Evolutionary conservation across 2,113 vertebrate species (phyloP).

Genomic region (Cynoglossus semilaevis): DNA sequence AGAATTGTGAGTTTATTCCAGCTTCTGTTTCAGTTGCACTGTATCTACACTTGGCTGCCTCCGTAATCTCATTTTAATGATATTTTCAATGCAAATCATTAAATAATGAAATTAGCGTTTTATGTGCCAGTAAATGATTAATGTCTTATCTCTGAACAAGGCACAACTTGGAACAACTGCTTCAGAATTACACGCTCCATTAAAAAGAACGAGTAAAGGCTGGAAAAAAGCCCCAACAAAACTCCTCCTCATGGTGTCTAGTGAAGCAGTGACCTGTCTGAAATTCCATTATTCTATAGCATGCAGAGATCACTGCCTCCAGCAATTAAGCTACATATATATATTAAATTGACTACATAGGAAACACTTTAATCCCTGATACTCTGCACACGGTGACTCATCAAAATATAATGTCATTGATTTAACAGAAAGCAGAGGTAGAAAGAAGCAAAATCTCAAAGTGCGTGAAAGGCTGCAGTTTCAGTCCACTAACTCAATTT

Average conservation of each 20-base stretch:
- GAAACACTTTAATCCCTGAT: conserved; percentile 2
- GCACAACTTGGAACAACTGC: conserved; percentile 44
- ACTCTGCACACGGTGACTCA: conserved; percentile 20
- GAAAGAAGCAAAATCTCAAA: background rate
- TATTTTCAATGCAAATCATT: conserved; percentile 65
- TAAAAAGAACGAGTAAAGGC: conserved; percentile 33
- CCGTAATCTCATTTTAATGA: conserved; percentile 59
- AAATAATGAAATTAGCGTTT: conserved; percentile 59
- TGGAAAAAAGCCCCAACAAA: background rate
- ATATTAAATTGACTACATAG: conserved; percentile 25
- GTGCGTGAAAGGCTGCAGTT: background rate
- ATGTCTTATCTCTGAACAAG: conserved; percentile 52
- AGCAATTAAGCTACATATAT: conserved; percentile 41
- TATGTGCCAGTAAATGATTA: conserved; percentile 55
- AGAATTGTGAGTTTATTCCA: conserved; percentile 30
- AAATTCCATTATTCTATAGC: conserved; percentile 17
- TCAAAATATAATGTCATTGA: conserved; percentile 40
- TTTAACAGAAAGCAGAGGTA: conserved; percentile 8
- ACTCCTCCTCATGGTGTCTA: conserved; percentile 9
- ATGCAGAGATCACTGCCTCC: conserved; percentile 10
- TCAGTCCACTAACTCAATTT: conserved; percentile 23
- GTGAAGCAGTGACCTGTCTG: conserved; percentile 23
- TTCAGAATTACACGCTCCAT: conserved; percentile 47
- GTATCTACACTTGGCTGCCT: conserved; percentile 38
- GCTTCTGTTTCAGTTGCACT: conserved; percentile 27